Base-by-base conservation (phyloP, 2,888 invertebrate genomes). In the Dasysyrphus albostriatus region DNA sequence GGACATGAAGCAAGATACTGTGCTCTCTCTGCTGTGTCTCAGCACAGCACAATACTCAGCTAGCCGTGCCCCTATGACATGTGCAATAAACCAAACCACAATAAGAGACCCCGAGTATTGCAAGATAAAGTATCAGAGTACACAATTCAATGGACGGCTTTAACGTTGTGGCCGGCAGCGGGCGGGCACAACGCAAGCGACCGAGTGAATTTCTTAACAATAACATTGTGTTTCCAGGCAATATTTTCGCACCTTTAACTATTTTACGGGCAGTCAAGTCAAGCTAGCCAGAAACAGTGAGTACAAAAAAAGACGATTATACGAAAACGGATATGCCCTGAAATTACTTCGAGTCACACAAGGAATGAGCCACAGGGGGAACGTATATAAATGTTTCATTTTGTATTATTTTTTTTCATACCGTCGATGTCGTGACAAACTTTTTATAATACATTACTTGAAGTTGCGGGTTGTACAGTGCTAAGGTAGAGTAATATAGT, bases 41-140 rank as follows among this genome's bases (percentile, higher is more conserved):
- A 70, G 51, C 47, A 49, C 7, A 24, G 39, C 7, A 42, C 42
- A 58, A 54, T 10, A 54, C 29, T 14, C n/a, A 37, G 70, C 72
- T 42, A 56, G 85, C 44, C 87, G 87, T 83, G 87, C 87, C 87
- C 78, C 82, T 79, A 78, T 83, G 75, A 54, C 63, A 79, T 82
- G 78, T 87, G 82, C 75, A 87, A 87, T 82, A 87, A 87, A 85
- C 76, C 74, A 87, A 87, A 75, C 74, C 78, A 72, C 70, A 78
- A 58, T 78, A 63, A 82, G 51, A 74, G 76, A 80, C 76, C 76
- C 56, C 79, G 78, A 77, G 75, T 74, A 74, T 51, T 70, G 59
- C 67, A 75, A 82, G 87, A 87, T 87, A 79, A 70, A 78, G 77
- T 79, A 83, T 78, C 78, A 37, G 59, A 75, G 67, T 44, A 67